phyloP scores from a whole-genome alignment of 2,888 invertebrate genomes.

The Athrips mouffetella region DNA sequence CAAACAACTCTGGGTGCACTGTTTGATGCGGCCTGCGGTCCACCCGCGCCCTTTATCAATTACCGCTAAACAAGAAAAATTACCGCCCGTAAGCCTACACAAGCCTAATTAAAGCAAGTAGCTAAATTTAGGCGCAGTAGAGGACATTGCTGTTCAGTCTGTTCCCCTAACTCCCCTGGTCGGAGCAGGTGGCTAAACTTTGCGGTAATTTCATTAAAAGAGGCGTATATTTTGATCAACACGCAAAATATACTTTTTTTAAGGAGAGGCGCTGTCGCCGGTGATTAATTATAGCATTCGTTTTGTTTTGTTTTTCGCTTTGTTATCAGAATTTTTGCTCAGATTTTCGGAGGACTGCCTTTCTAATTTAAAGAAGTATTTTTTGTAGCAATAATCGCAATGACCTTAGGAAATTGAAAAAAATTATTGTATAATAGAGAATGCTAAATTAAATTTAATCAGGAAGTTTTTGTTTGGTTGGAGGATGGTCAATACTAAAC shows the following conservation, averaged over 20 bases:
- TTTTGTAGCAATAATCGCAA: too few species aligned
- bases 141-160: too few species aligned
- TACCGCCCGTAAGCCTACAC: slow-evolving; percentile 66
- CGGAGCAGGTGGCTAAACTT: slow-evolving; percentile 66
- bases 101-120: slow-evolving; percentile 73
- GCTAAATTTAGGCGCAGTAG: slow-evolving; percentile 65
- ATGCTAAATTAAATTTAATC: too few species aligned
- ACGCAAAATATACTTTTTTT: slow-evolving; percentile 43
- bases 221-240: slow-evolving; percentile 62
- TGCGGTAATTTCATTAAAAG: slow-evolving; percentile 61
- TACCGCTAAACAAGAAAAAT: slow-evolving; percentile 76
- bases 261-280: slow-evolving; percentile 34
- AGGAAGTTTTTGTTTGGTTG: too few species aligned
- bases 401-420: too few species aligned
- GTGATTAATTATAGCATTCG: slow-evolving; percentile 37
- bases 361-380: too few species aligned
- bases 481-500: too few species aligned
- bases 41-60: slow-evolving; percentile 66
- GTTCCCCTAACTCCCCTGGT: slow-evolving; percentile 38
- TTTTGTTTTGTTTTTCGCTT: slow-evolving; percentile 8
- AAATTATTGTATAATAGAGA: too few species aligned
- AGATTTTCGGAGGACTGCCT: too few species aligned
- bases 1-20: slow-evolving; percentile 38
- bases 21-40: slow-evolving; percentile 38
- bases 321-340: too few species aligned